phyloP scores from a whole-genome alignment of 2,888 invertebrate genomes.

The Creontiades dilutus region DNA sequence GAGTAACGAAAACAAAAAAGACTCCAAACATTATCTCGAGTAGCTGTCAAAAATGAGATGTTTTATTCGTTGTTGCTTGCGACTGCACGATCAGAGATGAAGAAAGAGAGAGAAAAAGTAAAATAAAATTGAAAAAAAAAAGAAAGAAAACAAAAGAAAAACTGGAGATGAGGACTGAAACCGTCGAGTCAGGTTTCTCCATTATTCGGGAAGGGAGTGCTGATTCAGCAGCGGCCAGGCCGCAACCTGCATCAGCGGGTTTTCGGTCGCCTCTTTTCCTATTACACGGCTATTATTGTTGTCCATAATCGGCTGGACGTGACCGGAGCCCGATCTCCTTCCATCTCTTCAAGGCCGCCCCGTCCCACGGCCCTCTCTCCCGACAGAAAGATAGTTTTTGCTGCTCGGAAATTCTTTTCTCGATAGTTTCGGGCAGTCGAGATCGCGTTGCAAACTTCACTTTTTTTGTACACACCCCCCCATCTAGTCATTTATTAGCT shows the following conservation, averaged over 20 bases:
- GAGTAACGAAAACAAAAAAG: not conserved
- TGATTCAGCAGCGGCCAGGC: slow-evolving; percentile 13
- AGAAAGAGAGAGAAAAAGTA: not conserved
- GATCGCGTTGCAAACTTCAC: slow-evolving; percentile 15
- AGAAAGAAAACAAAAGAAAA: not conserved
- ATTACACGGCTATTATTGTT: slow-evolving; percentile 42
- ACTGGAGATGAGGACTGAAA: not conserved
- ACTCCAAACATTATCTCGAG: not conserved
- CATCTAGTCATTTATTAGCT: not conserved
- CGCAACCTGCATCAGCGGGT: not conserved
- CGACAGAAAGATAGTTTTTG: not conserved
- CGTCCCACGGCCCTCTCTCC: not conserved
- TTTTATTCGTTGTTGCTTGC: slow-evolving; percentile 8
- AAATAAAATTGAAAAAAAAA: not conserved
- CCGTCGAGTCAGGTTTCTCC: slow-evolving; percentile 31
- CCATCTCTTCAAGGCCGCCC: slow-evolving; percentile 3
- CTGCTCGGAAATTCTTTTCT: slow-evolving; percentile 11
- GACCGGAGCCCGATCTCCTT: not conserved
- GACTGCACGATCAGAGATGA: not conserved
- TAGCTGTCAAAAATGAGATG: slow-evolving; percentile 13
- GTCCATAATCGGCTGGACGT: slow-evolving; percentile 25
- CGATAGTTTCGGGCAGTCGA: not conserved
- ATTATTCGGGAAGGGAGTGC: slow-evolving; percentile 15
- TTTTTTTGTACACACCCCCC: not conserved
- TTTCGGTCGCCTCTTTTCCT: slow-evolving; percentile 32